Conservation (phyloP, 2,797 vertebrate genomes). For the Eulemur rubriventer region DNA sequence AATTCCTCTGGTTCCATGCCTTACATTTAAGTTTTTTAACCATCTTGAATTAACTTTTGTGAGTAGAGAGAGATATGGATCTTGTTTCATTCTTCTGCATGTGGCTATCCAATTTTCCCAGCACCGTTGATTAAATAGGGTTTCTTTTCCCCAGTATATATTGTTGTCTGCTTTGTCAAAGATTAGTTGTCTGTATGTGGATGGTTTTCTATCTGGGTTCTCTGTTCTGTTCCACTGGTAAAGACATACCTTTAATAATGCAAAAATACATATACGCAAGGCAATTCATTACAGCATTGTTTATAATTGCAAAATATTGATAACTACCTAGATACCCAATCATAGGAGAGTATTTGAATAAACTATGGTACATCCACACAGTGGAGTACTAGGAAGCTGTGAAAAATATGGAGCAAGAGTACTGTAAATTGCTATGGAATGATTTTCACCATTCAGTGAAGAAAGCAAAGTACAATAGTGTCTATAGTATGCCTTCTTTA, state of each 20-base stretch:
- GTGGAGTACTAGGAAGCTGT: background rate
- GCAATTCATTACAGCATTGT: background rate
- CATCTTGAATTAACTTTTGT: too few species aligned
- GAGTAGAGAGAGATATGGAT: too few species aligned
- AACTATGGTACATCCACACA: rapidly evolving
- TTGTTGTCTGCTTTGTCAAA: too few species aligned
- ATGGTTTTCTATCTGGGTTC: too few species aligned
- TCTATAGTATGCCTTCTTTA: background rate
- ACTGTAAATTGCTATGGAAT: background rate
- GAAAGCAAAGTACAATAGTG: background rate
- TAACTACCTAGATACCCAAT: background rate
- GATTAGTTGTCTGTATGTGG: too few species aligned
- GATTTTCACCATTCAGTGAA: background rate
- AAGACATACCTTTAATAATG: background rate
- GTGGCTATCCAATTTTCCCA: too few species aligned
- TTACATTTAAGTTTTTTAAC: too few species aligned
- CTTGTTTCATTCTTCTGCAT: too few species aligned
- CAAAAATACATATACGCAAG: background rate
- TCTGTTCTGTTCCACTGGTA: background rate
- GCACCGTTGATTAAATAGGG: too few species aligned
- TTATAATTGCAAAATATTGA: background rate
- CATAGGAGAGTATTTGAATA: background rate
- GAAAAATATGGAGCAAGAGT: background rate
- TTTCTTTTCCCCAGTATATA: too few species aligned
- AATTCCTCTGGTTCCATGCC: too few species aligned